phyloP scores from a whole-genome alignment of 1,140 invertebrate species.

The Drosophila sturtevanti region DNA sequence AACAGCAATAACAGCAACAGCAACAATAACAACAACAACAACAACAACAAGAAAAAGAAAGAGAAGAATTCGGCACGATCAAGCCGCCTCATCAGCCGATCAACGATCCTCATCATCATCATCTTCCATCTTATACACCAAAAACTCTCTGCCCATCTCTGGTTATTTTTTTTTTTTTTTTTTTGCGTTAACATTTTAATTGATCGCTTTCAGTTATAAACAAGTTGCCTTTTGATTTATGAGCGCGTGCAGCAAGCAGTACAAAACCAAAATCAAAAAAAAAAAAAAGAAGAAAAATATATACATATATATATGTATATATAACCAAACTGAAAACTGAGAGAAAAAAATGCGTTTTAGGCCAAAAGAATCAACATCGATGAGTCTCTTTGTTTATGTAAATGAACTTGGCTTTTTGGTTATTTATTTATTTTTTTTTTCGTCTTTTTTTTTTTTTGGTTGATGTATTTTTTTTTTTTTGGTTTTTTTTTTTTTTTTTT shows the following conservation, averaged over 20 bases:
- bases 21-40: too few relatives aligned
- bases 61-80: slow-evolving; percentile 66
- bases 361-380: slow-evolving; percentile 37
- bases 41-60: slow-evolving; percentile 38
- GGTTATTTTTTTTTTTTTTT: slow-evolving; percentile 30
- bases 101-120: slow-evolving; percentile 46
- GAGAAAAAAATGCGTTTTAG: slow-evolving; percentile 8
- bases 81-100: slow-evolving; percentile 66
- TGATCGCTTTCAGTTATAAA: slow-evolving; percentile 80
- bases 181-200: slow-evolving; percentile 81
- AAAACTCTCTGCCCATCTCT: slow-evolving; percentile 15
- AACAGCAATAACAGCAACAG: too few relatives aligned
- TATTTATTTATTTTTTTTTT: not conserved
- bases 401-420: slow-evolving; percentile 34
- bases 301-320: too few relatives aligned
- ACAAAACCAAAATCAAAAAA: slow-evolving; percentile 22
- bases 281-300: slow-evolving; percentile 7
- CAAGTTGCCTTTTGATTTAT: slow-evolving; percentile 72
- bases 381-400: slow-evolving; percentile 33
- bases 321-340: slow-evolving; percentile 18
- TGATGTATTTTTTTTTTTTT: not conserved
- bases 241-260: slow-evolving; percentile 34
- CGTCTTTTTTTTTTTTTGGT: slow-evolving; percentile 30
- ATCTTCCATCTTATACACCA: slow-evolving; percentile 36
- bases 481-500: slow-evolving; percentile 48